Base-by-base conservation (phyloP, 1,140 invertebrate species). In the Anastrepha ludens region DNA sequence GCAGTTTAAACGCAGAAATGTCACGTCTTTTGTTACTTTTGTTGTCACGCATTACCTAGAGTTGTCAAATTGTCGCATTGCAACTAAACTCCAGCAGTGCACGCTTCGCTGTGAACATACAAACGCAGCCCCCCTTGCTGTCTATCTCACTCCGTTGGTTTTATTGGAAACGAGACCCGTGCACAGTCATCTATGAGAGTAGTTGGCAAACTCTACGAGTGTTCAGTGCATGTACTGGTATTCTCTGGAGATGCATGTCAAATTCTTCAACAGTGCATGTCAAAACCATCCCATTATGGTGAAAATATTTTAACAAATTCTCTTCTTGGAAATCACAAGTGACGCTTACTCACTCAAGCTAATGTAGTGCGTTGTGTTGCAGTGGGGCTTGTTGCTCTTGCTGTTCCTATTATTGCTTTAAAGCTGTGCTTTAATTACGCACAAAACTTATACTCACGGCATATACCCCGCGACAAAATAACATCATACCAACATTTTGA, bases 291-390 rank as follows among this genome's bases (percentile, higher is more conserved):
- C 74, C 17, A 81, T 58, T 81, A 81, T 81, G 74, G 74, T 9
- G n/a, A 81, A 81, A 81, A 81, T 81, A 81, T 81, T 81, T 81
- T 81, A 81, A 55, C 74, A 81, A 81, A 81, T 81, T 81, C 74
- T 81, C 7, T 81, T 81, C 74, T 50, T 81, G 47, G 74, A 81
- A 81, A 55, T 55, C 74, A 81, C 74, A 81, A 81, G 9, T 81
- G 74, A 58, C 74, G 7, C 7, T 55, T 11, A 58, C 74, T 81
- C 74, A 81, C 47, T 81, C n/a, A 29, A 20, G 17, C 17, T 55
- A 29, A 81, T 58, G 44, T 81, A 55, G n/a, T 55, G n/a, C 2
- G 74, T 55, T 29, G 7, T 20, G 6, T 47, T 15, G 15, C 13
- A 74, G 15, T 55, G 41, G 15, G 15, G 67, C 67, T 74, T n/a